Evolutionary conservation across 2,113 vertebrate species (phyloP), one percentile per base, ranked within the genome.

Genomic region (Condylura cristata): DNA sequence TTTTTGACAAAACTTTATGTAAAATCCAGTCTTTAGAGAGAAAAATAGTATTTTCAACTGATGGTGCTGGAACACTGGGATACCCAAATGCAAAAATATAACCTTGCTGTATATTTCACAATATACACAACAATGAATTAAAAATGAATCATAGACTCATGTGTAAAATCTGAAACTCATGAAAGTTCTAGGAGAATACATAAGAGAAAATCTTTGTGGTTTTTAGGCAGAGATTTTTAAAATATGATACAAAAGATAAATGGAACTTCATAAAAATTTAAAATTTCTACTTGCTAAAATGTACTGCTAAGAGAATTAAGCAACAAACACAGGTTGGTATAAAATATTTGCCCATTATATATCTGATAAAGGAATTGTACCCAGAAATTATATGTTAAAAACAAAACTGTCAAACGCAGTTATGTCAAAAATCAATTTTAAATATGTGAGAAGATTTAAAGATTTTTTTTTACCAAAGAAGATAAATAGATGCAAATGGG

Each of bases 301-400:
- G n/a, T 4, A 56, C 41, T 60, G 53, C 53, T 92, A 85, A 74
- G 12, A 70, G 20, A 83, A 75, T 46, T 95, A 65, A 70, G 72
- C 90, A 61, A 78, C 6, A 86, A 88, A 16, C n/a, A 76, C 16
- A 90, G 60, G 48, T 18, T 65, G 1, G 5, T 41, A 34, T 86
- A 80, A 84, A 90, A 80, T 66, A 46, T 86, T 92, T 90, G 17
- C 3, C 26, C 3, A 37, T 61, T 10, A 32, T 81, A 60, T 12
- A 85, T 85, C 17, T 96, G 66, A 53, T 51, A 81, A 85, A 88
- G 18, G 4, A 93, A 88, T 75, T 68, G 22, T 81, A 61, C 4
- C 18, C 24, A 39, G 53, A 78, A 66, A 79, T 44, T 39, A 60
- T 74, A 18, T 75, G 12, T 80, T 6, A 12, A 26, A 61, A 65